Evolutionary conservation across 2,888 invertebrate species (phyloP), one percentile per base, ranked within the genome.

Genomic region (Platerodrilus igneus): DNA sequence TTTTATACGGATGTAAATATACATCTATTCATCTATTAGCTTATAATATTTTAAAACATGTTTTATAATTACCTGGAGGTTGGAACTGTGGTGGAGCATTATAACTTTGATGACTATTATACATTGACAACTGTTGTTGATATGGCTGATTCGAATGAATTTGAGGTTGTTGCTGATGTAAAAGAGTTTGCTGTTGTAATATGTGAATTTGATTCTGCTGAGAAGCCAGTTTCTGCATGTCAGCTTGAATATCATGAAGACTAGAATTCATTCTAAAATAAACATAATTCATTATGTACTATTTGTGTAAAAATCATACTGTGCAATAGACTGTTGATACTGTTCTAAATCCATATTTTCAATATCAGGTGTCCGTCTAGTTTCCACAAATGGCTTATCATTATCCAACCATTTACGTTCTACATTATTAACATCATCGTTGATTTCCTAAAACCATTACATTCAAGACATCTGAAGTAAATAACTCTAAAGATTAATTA

Each of bases 201-300:
- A 72, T 73, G 64, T 78, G 83, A 56, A 85, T 81, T 68, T 83
- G 83, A 66, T 77, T 81, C 63, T 86, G 86, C 62, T 91, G 89
- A 48, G 80, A 82, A 44, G 90, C 83, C 53, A 95, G 76, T 56
- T 89, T 79, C 70, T 91, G 88, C 64, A 95, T 92, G 70, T 95
- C 94, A 51, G 85, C 85, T 73, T 94, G 93, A 61, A 95, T 85
- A 72, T 94, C 93, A 66, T 87, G 86, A 62, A 95, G 81, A 75
- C 88, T 93, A 73, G 80, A 82, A 74, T 93, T 93, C 83, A 94
- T 89, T 74, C 86, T 86, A 68, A 52, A 72, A 53, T 45, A 27
- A 40, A 27, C 50, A 13, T 48, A 17, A 34, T 17, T 8, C 18
- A 20, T 9, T 19, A n/a, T 10, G 10, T 19, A 16, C 21, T 14